Evolutionary conservation across 2,113 vertebrate species (phyloP).

Genomic region (rat (Rattus norvegicus)): GRCr8 NC_086039.1:23213501-23214000

Average conservation of each 20-base stretch:
- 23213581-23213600: background rate
- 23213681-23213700: background rate
- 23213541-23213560: background rate
- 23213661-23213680: background rate
- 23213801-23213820: slow-evolving; percentile 23
- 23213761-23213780: background rate
- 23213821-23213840: background rate
- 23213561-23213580: background rate
- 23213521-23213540: slow-evolving; percentile 1
- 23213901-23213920: background rate
- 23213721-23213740: background rate
- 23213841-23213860: background rate
- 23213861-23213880: background rate
- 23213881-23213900: background rate
- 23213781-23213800: background rate
- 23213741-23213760: background rate
- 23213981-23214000: background rate
- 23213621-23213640: background rate
- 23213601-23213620: background rate
- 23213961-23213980: background rate
- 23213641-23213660: background rate
- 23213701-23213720: background rate
- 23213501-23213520: background rate
- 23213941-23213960: background rate
- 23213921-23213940: background rate